A percentile compares a stretch with the other conserved stretches of the same genome.
Evolutionary conservation across 2,113 vertebrate genomes (phyloP).

Genomic region (Ochotona curzoniae): DNA sequence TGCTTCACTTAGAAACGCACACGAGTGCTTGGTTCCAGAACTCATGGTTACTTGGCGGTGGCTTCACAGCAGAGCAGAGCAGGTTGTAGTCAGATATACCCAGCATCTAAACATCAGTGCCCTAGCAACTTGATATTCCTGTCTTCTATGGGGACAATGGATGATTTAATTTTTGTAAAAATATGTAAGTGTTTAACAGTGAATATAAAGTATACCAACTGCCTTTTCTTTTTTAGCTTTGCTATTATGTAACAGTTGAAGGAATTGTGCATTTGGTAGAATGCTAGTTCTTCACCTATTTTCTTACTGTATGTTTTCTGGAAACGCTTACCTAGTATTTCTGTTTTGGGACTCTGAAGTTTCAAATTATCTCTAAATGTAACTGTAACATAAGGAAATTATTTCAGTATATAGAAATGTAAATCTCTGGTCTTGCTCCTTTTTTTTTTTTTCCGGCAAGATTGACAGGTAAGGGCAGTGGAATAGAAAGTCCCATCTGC

Average conservation of each 20-base stretch:
- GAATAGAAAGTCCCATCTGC: too few relatives aligned
- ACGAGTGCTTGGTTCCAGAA: not conserved
- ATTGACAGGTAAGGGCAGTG: too few relatives aligned
- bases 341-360: not conserved
- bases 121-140: not conserved
- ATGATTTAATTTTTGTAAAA: not conserved
- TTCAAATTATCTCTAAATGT: slow-evolving; percentile 36
- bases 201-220: not conserved
- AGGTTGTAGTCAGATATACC: not conserved
- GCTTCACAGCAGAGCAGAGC: not conserved
- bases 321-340: not conserved
- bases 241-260: not conserved
- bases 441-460: too few relatives aligned
- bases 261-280: not conserved
- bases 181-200: not conserved
- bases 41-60: not conserved
- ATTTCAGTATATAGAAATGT: not conserved
- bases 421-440: slow-evolving; percentile 20
- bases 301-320: not conserved
- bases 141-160: not conserved
- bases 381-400: slow-evolving; percentile 30
- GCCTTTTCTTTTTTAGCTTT: not conserved
- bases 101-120: not conserved
- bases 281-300: not conserved
- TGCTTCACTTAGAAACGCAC: not conserved